Conservation (phyloP, 2,888 invertebrate species). For the Synergus umbraculus region DNA sequence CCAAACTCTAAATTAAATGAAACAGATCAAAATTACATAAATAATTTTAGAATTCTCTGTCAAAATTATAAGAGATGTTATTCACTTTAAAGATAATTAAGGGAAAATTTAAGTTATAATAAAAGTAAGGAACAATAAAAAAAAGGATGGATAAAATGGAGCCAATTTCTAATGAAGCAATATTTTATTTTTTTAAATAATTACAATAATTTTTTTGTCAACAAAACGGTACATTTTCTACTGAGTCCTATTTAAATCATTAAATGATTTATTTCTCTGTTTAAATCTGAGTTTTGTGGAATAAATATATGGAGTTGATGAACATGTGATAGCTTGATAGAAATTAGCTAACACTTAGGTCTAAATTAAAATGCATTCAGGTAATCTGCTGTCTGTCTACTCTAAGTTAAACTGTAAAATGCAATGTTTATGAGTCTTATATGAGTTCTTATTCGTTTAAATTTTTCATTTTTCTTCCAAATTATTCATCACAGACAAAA, state of each 20-base stretch:
- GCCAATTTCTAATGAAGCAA: conserved; percentile 55
- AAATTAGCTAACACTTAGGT: background rate
- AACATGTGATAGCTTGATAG: background rate
- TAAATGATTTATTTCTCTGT: background rate
- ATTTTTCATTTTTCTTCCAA: background rate
- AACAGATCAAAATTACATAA: background rate
- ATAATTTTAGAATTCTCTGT: background rate
- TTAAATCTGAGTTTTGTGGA: background rate
- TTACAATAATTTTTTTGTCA: conserved; percentile 42
- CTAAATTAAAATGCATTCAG: conserved; percentile 9
- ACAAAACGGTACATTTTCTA: conserved; percentile 5
- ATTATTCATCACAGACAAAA: background rate
- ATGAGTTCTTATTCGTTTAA: background rate
- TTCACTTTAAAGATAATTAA: background rate
- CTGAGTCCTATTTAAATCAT: background rate
- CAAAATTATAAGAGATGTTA: background rate
- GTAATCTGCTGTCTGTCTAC: background rate
- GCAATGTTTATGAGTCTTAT: background rate
- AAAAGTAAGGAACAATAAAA: background rate
- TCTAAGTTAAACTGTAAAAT: conserved; percentile 13
- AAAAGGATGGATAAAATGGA: conserved; percentile 49
- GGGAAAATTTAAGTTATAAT: background rate
- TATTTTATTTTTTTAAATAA: conserved; percentile 52
- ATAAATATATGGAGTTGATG: conserved; percentile 9
- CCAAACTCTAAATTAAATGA: background rate